These are phyloP conservation scores for Piezodorus guildinii DNA, from an alignment of 1,140 invertebrate genomes.

Conservation along the genomic window DNA sequence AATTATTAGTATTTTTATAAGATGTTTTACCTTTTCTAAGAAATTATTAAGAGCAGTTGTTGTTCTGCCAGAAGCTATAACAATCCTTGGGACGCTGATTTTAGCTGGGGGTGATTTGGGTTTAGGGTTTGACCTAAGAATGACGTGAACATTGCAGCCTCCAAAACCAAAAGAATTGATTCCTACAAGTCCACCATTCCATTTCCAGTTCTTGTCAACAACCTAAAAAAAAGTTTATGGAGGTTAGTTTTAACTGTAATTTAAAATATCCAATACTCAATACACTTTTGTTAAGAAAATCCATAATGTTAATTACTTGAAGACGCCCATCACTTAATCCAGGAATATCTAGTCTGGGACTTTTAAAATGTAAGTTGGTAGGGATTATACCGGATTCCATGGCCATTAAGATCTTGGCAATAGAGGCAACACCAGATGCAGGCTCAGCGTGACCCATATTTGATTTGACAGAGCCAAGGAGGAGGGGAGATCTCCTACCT, in stretches of 20 bases:
- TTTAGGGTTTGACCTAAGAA: conserved; percentile 69
- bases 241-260: neutral
- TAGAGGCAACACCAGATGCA: conserved; percentile 78
- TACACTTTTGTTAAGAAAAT: no score
- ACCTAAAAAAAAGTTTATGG: conserved; percentile 40
- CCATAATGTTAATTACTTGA: conserved; percentile 39
- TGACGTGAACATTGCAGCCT: conserved; percentile 86
- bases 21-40: conserved; percentile 43
- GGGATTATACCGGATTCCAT: conserved; percentile 83
- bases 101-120: conserved; percentile 41
- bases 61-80: conserved; percentile 73
- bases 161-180: conserved; percentile 97
- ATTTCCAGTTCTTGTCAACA: conserved; percentile 62
- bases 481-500: conserved; percentile 60
- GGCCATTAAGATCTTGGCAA: conserved; percentile 82
- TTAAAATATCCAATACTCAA: neutral
- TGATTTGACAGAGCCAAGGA: conserved; percentile 92
- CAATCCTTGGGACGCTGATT: conserved; percentile 50
- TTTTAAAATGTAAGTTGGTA: conserved; percentile 76
- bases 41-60: conserved; percentile 62
- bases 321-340: conserved; percentile 74
- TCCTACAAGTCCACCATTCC: conserved; percentile 74
- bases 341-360: conserved; percentile 79
- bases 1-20: neutral
- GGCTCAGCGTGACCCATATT: conserved; percentile 98